Base-by-base conservation (phyloP, 2,113 vertebrate species). In the Seriola dumerili region DNA sequence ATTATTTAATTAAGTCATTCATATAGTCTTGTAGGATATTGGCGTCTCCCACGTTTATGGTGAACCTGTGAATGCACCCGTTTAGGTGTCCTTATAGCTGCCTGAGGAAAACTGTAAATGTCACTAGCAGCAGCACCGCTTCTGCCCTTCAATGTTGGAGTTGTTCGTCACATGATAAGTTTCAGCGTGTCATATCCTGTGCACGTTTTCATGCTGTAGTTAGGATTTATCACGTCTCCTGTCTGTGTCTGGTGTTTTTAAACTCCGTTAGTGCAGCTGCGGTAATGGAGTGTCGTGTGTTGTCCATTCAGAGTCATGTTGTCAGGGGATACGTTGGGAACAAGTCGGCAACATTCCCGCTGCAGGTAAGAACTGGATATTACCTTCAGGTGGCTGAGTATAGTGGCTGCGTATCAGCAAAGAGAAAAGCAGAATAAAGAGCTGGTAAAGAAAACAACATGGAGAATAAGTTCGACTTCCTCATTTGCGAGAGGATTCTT, bases 291-390 rank as follows among this genome's bases (percentile, higher is more conserved):
- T 97, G 97, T 87, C 94, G 98, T 73, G 97, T 99, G 83, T 93
- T 99, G 68, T 99, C 97, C 70, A 96, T 99, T 87, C 98, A 99
- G 95, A 99, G 97, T 96, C 98, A 99, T 78, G 98, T 99, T 92
- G 97, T 98, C 86, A 96, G 97, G 78, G 98, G 98, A 92, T 99
- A 98, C 89, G 97, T 99, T 25, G 98, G 98, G 87, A 99, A 99
- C 94, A 97, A 97, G 86, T 97, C 98, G 46, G 97, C 98, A n/a
- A 93, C 96, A 13, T 99, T 99, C 81, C 97, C 97, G 23, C 86
- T 98, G 90, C 97, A 98, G 96, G 97, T 98, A 88, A 86, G 92
- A 76, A 8, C 29, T 21, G 0, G 29, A 46, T 38, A 4, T 3
- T 3, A 10, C 4, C 1, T 10, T 13, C 62, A 52, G 5, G 14